A percentile compares a stretch with the other conserved stretches of the same genome.
phyloP scores from a whole-genome alignment of 2,113 vertebrate genomes.

The Limnothrissa miodon region DNA sequence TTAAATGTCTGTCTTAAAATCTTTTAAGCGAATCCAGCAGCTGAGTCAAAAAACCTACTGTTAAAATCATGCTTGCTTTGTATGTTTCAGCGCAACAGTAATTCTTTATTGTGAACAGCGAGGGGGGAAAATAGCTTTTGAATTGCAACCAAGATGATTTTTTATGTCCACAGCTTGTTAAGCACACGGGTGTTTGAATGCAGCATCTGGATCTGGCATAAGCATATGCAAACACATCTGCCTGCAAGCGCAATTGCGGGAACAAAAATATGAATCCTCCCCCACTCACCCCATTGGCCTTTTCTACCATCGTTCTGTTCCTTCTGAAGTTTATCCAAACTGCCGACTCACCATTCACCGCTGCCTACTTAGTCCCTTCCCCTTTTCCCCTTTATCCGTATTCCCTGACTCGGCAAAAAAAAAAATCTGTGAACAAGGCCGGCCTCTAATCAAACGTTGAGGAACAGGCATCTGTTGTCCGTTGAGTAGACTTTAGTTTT shows the following conservation, averaged over 20 bases:
- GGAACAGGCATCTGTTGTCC: slow-evolving; percentile 38
- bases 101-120: slow-evolving; percentile 63
- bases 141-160: slow-evolving; percentile 67
- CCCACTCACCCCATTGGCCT: neutral
- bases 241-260: slow-evolving; percentile 54
- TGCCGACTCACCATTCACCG: slow-evolving; percentile 41
- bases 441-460: slow-evolving; percentile 37
- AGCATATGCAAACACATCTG: slow-evolving; percentile 78
- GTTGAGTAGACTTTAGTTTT: slow-evolving; percentile 52
- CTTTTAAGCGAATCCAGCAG: slow-evolving; percentile 58
- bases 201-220: slow-evolving; percentile 72
- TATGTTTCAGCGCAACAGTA: slow-evolving; percentile 60
- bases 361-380: neutral
- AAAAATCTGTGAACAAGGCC: neutral
- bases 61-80: slow-evolving; percentile 63
- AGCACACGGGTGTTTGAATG: slow-evolving; percentile 70
- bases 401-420: neutral
- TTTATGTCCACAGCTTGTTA: slow-evolving; percentile 80
- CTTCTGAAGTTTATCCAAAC: slow-evolving; percentile 62
- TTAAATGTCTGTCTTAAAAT: slow-evolving; percentile 63
- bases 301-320: slow-evolving; percentile 33
- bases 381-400: neutral
- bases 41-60: slow-evolving; percentile 41
- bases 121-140: slow-evolving; percentile 58
- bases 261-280: slow-evolving; percentile 59